phyloP scores from a whole-genome alignment of 2,888 invertebrate species.

The Eumacrocentrus americanus region DNA sequence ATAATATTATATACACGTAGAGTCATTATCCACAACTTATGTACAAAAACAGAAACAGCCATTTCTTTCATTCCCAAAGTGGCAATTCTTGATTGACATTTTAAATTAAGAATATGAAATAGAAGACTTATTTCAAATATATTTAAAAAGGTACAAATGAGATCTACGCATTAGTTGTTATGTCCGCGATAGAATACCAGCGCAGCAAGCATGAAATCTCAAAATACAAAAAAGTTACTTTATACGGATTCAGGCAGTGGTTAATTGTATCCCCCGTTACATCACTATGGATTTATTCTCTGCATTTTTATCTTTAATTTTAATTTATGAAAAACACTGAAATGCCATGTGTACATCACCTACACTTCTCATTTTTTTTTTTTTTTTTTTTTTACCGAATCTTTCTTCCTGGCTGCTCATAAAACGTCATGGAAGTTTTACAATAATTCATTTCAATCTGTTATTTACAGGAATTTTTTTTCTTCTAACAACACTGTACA shows the following conservation, averaged over 20 bases:
- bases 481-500: constrained; percentile 49
- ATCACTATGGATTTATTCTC: no score
- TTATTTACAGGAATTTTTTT: constrained; percentile 50
- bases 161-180: constrained; percentile 32
- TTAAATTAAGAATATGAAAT: background rate
- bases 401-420: constrained; percentile 32
- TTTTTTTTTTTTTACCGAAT: constrained; percentile 3
- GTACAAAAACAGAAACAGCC: constrained; percentile 29
- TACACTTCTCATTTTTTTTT: constrained; percentile 11
- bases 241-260: constrained; percentile 19
- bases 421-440: constrained; percentile 40
- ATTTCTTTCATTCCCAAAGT: background rate
- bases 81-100: constrained; percentile 7
- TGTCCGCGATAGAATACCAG: background rate
- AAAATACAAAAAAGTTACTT: constrained; percentile 11
- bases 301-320: constrained; percentile 32
- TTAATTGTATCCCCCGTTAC: constrained; percentile 15
- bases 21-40: constrained; percentile 39
- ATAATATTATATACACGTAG: constrained; percentile 37
- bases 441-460: constrained; percentile 28
- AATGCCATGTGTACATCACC: constrained; percentile 28
- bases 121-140: constrained; percentile 27
- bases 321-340: constrained; percentile 31
- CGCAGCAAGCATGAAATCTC: constrained; percentile 12
- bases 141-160: constrained; percentile 38